Conservation (phyloP, 2,888 invertebrate genomes). For the Acholoe squamosa region DNA sequence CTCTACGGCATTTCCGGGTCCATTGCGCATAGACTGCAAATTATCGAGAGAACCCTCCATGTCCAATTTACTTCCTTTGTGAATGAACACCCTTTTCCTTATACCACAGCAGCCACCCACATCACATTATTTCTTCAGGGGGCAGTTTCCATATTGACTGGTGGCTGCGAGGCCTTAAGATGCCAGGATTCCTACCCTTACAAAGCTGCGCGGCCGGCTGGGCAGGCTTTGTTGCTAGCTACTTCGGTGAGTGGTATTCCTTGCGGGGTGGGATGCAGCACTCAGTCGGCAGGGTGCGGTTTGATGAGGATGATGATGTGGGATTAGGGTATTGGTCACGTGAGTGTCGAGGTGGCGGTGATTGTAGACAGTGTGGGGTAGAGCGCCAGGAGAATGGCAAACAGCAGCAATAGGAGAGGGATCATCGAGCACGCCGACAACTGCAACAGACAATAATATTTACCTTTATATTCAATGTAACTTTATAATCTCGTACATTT, state of each 20-base stretch:
- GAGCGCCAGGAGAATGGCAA: conserved; percentile 83
- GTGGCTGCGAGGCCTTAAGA: neutral
- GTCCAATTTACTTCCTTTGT: too few species aligned
- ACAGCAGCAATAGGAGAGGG: conserved; percentile 83
- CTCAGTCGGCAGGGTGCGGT: neutral
- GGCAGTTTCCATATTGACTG: neutral
- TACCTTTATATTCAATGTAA: neutral
- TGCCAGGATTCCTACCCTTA: neutral
- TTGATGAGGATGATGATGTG: neutral
- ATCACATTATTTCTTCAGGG: neutral
- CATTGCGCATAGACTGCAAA: too few species aligned
- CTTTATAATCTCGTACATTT: too few species aligned
- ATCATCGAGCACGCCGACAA: conserved; percentile 83
- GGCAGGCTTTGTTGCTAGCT: neutral
- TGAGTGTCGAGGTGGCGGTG: conserved; percentile 79
- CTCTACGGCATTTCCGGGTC: too few species aligned
- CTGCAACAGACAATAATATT: conserved; percentile 74
- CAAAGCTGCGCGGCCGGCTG: neutral
- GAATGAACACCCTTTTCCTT: neutral
- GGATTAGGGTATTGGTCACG: conserved; percentile 42
- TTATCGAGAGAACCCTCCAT: too few species aligned
- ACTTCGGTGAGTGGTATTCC: neutral
- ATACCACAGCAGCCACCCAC: neutral
- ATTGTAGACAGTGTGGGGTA: conserved; percentile 82
- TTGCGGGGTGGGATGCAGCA: neutral